These are phyloP conservation scores for Sinocyclocheilus rhinocerous DNA, from an alignment of 2,113 vertebrate species.

Conservation along the genomic window DNA sequence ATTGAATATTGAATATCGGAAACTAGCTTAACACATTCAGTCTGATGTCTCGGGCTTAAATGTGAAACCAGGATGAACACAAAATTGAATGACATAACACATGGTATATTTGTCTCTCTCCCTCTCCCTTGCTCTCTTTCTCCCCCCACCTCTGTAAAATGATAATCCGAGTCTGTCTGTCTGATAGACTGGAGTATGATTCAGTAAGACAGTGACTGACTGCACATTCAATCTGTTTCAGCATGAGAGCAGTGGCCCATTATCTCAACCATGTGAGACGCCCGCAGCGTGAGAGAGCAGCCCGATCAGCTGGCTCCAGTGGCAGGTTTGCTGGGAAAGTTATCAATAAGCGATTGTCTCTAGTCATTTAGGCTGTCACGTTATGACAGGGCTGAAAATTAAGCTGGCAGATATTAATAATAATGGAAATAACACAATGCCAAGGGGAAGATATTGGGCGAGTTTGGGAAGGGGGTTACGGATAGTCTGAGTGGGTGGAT, in stretches of 20 bases:
- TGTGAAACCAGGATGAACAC: background rate
- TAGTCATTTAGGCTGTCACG: constrained; percentile 88
- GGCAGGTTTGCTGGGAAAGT: constrained; percentile 88
- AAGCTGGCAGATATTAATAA: constrained; percentile 94
- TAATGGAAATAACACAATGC: constrained; percentile 84
- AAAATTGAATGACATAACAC: constrained; percentile 40
- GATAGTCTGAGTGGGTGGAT: constrained; percentile 35
- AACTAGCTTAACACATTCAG: background rate
- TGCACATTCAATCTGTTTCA: constrained; percentile 96
- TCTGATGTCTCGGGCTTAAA: constrained; percentile 1
- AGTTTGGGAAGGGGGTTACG: constrained; percentile 44
- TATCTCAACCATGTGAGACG: constrained; percentile 92
- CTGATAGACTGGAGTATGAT: constrained; percentile 93
- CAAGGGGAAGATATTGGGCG: constrained; percentile 61
- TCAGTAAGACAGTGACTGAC: constrained; percentile 97
- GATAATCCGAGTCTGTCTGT: constrained; percentile 82
- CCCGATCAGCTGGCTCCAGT: constrained; percentile 86
- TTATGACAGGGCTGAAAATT: constrained; percentile 91
- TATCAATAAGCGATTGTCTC: constrained; percentile 98
- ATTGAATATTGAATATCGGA: constrained; percentile 20
- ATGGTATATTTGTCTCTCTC: constrained; percentile 29
- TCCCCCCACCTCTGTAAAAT: constrained; percentile 77
- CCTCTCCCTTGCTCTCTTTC: constrained; percentile 62
- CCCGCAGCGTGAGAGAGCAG: constrained; percentile 82
- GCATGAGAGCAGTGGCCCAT: constrained; percentile 90